These are phyloP conservation scores for Lysiphlebus fabarum DNA, from an alignment of 1,140 invertebrate genomes.

Conservation along the genomic window DNA sequence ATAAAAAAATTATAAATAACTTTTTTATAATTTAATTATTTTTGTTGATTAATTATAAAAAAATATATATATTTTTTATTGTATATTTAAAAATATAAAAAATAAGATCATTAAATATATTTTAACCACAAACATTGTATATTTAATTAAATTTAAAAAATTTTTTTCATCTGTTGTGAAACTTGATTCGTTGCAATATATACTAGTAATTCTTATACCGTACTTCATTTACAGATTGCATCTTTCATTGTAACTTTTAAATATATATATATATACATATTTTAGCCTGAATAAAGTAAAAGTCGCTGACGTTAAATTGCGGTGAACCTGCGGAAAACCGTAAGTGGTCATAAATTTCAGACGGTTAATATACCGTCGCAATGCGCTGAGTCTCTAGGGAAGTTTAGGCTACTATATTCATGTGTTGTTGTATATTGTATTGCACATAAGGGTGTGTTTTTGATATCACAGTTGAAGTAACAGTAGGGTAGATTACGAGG, in stretches of 20 bases:
- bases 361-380: conserved; percentile 32
- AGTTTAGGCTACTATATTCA: neutral
- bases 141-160: too few relatives aligned
- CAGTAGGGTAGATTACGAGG: conserved; percentile 27
- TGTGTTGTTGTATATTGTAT: neutral
- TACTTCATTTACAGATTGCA: conserved; percentile 14
- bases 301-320: conserved; percentile 28
- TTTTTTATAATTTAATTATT: too few relatives aligned
- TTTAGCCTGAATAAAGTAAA: conserved; percentile 1
- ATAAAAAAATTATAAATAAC: too few relatives aligned
- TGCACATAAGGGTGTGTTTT: neutral
- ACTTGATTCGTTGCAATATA: too few relatives aligned
- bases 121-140: too few relatives aligned
- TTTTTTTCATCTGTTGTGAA: too few relatives aligned
- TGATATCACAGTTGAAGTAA: conserved; percentile 5
- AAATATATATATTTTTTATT: too few relatives aligned
- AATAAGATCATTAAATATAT: too few relatives aligned
- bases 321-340: conserved; percentile 26
- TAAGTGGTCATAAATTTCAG: conserved; percentile 33
- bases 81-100: too few relatives aligned
- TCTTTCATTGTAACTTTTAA: conserved; percentile 10
- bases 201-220: too few relatives aligned
- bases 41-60: too few relatives aligned
- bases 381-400: conserved; percentile 22
- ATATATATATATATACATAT: conserved; percentile 15